A percentile compares a stretch with the other conserved stretches of the same genome.
Conservation (phyloP, 2,113 vertebrate genomes). For the Pachycephala philippinensis region DNA sequence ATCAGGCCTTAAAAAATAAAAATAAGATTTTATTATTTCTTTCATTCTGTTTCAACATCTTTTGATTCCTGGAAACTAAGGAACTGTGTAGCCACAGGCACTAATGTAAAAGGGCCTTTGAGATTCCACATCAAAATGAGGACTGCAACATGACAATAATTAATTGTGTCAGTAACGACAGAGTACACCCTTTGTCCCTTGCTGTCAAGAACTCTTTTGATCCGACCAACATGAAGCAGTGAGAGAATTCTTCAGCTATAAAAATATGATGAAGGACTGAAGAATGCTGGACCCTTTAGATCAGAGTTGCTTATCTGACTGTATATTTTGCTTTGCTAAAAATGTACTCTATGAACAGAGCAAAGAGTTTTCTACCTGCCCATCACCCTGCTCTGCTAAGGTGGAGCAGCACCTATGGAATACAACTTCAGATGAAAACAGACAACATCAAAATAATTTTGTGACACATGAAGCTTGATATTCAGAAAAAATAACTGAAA, state of each 20-base stretch:
- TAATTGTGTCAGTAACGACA: background rate
- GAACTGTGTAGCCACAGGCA: slow-evolving; percentile 13
- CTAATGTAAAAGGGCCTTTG: slow-evolving; percentile 27
- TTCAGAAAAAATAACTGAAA: background rate
- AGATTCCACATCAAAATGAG: slow-evolving; percentile 28
- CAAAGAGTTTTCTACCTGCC: background rate
- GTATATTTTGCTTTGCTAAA: background rate
- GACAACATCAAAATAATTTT: background rate
- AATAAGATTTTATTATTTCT: slow-evolving; percentile 40
- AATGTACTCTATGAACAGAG: background rate
- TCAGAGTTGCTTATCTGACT: background rate
- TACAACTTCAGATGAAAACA: background rate
- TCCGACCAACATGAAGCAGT: background rate
- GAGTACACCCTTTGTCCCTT: slow-evolving; percentile 3
- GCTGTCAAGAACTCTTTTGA: slow-evolving; percentile 34
- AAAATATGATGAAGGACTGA: background rate
- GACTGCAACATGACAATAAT: slow-evolving; percentile 17
- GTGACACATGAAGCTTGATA: background rate
- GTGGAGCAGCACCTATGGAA: background rate
- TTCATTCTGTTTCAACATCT: slow-evolving; percentile 18
- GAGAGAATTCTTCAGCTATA: background rate
- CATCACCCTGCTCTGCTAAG: background rate
- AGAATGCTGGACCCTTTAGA: background rate
- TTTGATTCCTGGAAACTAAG: slow-evolving; percentile 39
- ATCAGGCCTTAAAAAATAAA: slow-evolving; percentile 78